These are phyloP conservation scores for Miichthys miiuy DNA, from an alignment of 2,797 vertebrate genomes.

Conservation along the genomic window DNA sequence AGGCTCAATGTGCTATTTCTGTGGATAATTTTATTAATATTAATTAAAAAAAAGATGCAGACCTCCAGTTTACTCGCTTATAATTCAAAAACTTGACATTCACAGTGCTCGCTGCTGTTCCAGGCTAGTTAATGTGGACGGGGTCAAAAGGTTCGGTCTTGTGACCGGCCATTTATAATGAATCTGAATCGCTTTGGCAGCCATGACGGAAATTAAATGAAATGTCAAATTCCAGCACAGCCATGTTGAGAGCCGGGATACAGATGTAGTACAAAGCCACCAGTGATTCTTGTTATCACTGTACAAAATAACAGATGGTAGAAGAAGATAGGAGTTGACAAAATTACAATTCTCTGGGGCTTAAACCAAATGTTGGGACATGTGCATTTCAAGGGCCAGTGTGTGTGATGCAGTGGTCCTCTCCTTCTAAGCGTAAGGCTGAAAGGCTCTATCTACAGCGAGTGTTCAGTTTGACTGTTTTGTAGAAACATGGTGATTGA, in stretches of 20 bases:
- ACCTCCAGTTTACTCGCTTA: not conserved
- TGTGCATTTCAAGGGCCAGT: too few species aligned
- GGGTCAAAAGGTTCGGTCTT: slow-evolving; percentile 33
- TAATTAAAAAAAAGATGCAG: not conserved
- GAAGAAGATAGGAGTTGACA: too few species aligned
- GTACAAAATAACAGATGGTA: too few species aligned
- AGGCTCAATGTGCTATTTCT: not conserved
- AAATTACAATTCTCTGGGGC: too few species aligned
- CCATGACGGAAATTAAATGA: slow-evolving; percentile 29
- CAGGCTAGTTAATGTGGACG: not conserved
- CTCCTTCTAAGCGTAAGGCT: too few species aligned
- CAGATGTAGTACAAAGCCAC: slow-evolving; percentile 3
- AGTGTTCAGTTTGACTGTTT: too few species aligned
- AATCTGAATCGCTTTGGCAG: slow-evolving; percentile 29
- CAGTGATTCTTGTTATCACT: not conserved
- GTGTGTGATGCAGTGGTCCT: too few species aligned
- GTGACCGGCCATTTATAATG: slow-evolving; percentile 34
- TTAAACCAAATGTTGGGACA: too few species aligned
- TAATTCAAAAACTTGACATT: not conserved
- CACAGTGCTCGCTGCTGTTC: not conserved
- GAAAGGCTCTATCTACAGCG: too few species aligned
- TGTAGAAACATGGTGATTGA: too few species aligned
- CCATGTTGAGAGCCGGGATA: slow-evolving; percentile 10
- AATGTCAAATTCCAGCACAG: slow-evolving; percentile 58
- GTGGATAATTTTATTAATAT: not conserved